phyloP scores from a whole-genome alignment of 2,797 vertebrate species.

The Spheniscus humboldti region DNA sequence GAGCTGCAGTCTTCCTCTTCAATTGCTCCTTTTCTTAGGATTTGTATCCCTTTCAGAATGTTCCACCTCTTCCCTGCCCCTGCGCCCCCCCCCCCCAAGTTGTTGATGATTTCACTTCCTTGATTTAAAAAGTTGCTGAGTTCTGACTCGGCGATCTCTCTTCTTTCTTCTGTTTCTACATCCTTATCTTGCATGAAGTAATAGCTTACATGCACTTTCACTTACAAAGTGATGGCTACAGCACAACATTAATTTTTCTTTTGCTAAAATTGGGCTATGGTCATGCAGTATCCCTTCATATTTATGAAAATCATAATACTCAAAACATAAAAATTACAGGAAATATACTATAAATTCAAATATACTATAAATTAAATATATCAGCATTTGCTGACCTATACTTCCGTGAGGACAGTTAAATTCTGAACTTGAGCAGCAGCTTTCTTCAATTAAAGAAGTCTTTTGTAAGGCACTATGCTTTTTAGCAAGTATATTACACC shows the following conservation, averaged over 20 bases:
- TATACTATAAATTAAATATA: neutral
- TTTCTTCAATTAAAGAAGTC: neutral
- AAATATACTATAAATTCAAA: neutral
- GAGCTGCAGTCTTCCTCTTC: neutral
- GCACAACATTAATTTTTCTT: neutral
- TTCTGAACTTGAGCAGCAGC: neutral
- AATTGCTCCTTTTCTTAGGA: neutral
- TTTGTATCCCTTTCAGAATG: neutral
- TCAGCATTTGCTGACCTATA: neutral
- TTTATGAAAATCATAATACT: neutral
- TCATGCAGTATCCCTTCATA: neutral
- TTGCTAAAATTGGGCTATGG: neutral
- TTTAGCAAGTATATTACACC: neutral
- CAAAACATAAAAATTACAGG: neutral
- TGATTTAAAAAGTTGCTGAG: conserved; percentile 7
- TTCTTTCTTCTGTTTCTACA: neutral
- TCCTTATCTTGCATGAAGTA: neutral
- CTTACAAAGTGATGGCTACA: neutral
- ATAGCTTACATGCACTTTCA: neutral
- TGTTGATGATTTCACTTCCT: neutral
- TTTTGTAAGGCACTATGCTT: neutral
- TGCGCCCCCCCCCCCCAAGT: neutral
- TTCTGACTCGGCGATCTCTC: neutral
- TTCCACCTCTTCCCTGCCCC: neutral
- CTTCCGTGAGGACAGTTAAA: neutral